Base-by-base conservation (phyloP, 1,140 invertebrate species). In the Zophobas morio region DNA sequence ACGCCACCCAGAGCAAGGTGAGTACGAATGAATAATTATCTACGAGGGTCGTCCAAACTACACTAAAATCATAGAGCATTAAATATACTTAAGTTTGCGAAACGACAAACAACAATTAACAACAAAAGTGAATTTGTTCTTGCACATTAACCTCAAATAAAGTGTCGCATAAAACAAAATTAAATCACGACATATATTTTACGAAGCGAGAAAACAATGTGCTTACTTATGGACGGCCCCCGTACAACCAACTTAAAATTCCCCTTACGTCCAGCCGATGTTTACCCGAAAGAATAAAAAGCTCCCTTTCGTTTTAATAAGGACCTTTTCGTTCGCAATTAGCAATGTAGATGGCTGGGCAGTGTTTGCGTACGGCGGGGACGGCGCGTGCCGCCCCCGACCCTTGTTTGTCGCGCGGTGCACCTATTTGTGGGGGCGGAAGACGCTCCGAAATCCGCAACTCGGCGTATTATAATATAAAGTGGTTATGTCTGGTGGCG, bases 1-100 rank as follows among this genome's bases (percentile, higher is more conserved):
- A 93, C 82, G 91, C 91, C 54, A 87, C 88, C 2, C 91, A 93
- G 84, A 91, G 90, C 84, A 92, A 93, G 89, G 91, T 92, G 84
- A 88, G 87, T 77, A 4, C 36, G 56, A n/a, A n/a, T n/a, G n/a
- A n/a, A n/a, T n/a, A n/a, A n/a, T n/a, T n/a, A n/a, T n/a, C n/a
- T n/a, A n/a, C n/a, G n/a, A n/a, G n/a, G n/a, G n/a, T n/a, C n/a
- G n/a, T n/a, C n/a, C n/a, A n/a, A n/a, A n/a, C n/a, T n/a, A n/a
- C n/a, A n/a, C n/a, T n/a, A n/a, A n/a, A n/a, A n/a, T n/a, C n/a
- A n/a, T n/a, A n/a, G n/a, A n/a, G n/a, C n/a, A n/a, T n/a, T n/a
- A n/a, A n/a, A n/a, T n/a, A n/a, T n/a, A n/a, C n/a, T n/a, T n/a
- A n/a, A n/a, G n/a, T n/a, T n/a, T n/a, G n/a, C n/a, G n/a, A n/a